These are phyloP conservation scores for Lepidurus packardi DNA, from an alignment of 1,140 invertebrate species.

Conservation along the genomic window DNA sequence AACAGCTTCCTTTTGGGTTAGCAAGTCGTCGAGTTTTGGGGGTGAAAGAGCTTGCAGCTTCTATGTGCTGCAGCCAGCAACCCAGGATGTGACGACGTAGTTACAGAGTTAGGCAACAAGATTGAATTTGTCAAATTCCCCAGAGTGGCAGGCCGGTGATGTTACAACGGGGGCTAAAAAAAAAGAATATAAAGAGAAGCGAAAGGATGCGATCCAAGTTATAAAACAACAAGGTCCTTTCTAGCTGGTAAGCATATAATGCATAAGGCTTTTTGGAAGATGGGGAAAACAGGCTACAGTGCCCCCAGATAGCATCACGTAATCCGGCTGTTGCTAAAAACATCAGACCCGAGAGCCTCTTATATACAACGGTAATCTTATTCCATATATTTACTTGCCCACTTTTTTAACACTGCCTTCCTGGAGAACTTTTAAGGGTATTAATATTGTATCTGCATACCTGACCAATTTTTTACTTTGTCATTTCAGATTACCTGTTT, in stretches of 20 bases:
- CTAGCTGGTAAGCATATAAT: slow-evolving; percentile 16
- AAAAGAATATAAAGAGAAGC: not conserved
- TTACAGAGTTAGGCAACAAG: slow-evolving; percentile 21
- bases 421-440: not conserved
- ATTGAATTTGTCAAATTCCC: slow-evolving; percentile 22
- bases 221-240: slow-evolving; percentile 10
- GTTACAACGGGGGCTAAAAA: not conserved
- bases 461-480: not conserved
- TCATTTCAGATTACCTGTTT: not conserved
- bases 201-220: slow-evolving; percentile 6
- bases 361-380: slow-evolving; percentile 2
- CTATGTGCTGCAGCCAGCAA: not conserved
- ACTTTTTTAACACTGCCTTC: not conserved
- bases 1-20: not conserved
- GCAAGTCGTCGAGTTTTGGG: not conserved
- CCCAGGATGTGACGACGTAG: slow-evolving; percentile 10
- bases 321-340: slow-evolving; percentile 13
- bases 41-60: not conserved
- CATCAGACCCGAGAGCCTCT: not conserved
- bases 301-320: slow-evolving; percentile 7
- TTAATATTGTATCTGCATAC: not conserved
- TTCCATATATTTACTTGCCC: not conserved
- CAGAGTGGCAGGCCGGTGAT: not conserved
- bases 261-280: slow-evolving; percentile 6
- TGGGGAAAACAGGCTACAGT: slow-evolving; percentile 1